Percentiles rank a stretch among this genome's conserved stretches.
Conservation (phyloP, 2,888 invertebrate species). For the Reticulitermes lucifugus region DNA sequence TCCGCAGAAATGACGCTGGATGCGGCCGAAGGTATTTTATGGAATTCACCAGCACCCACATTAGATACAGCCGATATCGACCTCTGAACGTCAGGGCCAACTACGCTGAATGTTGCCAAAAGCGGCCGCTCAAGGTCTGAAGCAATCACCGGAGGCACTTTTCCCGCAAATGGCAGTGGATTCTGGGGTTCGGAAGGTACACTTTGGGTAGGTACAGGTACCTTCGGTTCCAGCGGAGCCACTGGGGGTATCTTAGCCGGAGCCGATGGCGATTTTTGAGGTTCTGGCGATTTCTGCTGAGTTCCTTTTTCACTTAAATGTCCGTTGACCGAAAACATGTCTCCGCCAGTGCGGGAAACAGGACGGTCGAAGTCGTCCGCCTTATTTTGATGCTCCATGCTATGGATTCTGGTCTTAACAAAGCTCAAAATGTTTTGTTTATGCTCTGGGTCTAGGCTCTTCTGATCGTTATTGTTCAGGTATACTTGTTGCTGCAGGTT, state of each 20-base stretch:
- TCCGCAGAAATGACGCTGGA: not conserved
- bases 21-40: not conserved
- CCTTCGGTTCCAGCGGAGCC: not conserved
- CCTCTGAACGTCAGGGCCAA: not conserved
- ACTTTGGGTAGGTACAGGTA: not conserved
- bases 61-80: not conserved
- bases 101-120: not conserved
- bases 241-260: not conserved
- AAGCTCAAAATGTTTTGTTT: not conserved
- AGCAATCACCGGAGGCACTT: not conserved
- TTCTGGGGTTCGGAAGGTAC: not conserved
- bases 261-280: not conserved
- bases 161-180: not conserved
- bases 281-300: not conserved
- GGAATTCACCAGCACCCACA: not conserved
- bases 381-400: not conserved
- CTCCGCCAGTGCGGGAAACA: not conserved
- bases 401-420: slow-evolving; percentile 12
- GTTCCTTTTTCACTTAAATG: not conserved
- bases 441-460: not conserved
- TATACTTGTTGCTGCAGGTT: not conserved
- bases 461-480: not conserved
- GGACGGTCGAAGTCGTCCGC: not conserved
- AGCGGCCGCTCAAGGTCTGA: not conserved
- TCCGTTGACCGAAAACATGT: not conserved